Evolutionary conservation across 1,140 invertebrate species (phyloP).

Genomic region (Coelopa frigida): DNA sequence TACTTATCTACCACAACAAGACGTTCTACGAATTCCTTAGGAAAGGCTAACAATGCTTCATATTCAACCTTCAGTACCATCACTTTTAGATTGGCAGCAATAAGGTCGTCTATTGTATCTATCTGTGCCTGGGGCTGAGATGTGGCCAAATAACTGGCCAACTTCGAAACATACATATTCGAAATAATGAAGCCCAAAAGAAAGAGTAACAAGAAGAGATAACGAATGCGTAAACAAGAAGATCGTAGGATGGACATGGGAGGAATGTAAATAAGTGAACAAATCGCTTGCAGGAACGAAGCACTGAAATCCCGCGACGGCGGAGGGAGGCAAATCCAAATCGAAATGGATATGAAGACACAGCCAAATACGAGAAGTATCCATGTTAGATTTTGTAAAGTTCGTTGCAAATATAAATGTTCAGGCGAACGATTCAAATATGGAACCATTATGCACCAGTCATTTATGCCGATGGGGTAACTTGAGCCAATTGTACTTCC

Average conservation of each 20-base stretch:
- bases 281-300: conserved; percentile 28
- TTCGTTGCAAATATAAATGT: conserved; percentile 23
- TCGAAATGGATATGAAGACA: conserved; percentile 23
- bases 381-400: conserved; percentile 24
- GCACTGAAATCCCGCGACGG: conserved; percentile 23
- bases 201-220: conserved; percentile 22
- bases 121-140: conserved; percentile 16
- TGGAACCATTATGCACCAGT: conserved; percentile 38
- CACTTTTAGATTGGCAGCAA: conserved; percentile 4
- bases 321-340: conserved; percentile 28
- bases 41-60: not conserved
- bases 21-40: conserved; percentile 4
- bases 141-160: conserved; percentile 32
- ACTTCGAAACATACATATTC: conserved; percentile 34
- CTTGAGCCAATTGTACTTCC: conserved; percentile 19
- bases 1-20: not conserved
- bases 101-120: conserved; percentile 6
- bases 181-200: conserved; percentile 27
- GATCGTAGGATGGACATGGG: conserved; percentile 17
- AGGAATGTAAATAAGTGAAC: conserved; percentile 22
- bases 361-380: conserved; percentile 16
- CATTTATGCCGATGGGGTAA: conserved; percentile 38
- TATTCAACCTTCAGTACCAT: conserved; percentile 14
- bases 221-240: conserved; percentile 24
- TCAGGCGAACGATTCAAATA: conserved; percentile 23